Evolutionary conservation across 92 coral and sea anemone genomes (phyloP).

Genomic region (Zoanthus solanderi): DNA sequence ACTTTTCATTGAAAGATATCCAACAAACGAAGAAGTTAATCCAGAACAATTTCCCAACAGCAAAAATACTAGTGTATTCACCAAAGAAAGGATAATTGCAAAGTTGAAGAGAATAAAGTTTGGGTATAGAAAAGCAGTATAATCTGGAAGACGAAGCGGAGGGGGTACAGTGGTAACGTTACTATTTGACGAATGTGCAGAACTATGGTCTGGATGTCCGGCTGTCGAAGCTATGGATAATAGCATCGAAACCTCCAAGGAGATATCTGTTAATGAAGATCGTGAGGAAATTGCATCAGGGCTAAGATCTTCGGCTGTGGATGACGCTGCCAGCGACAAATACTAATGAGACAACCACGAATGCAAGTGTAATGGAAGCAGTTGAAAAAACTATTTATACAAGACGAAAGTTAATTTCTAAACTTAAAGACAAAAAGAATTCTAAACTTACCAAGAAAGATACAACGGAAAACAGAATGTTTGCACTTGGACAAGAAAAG

Average conservation of each 20-base stretch:
- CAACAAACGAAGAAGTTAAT: not conserved
- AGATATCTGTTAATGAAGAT: constrained; percentile 50
- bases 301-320: constrained; percentile 33
- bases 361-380: constrained; percentile 42
- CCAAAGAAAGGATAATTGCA: not conserved
- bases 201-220: not conserved
- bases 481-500: constrained; percentile 48
- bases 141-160: constrained; percentile 4
- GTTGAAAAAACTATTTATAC: constrained; percentile 50
- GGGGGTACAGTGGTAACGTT: not conserved
- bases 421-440: constrained; percentile 55
- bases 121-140: constrained; percentile 13
- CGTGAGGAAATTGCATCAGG: constrained; percentile 17
- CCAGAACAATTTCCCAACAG: not conserved
- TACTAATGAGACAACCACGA: constrained; percentile 8
- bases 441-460: constrained; percentile 60
- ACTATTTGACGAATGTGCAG: not conserved
- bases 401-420: constrained; percentile 51
- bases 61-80: not conserved
- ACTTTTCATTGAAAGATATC: constrained; percentile 19
- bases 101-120: constrained; percentile 5
- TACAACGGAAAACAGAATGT: constrained; percentile 49
- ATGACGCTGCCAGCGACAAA: constrained; percentile 20
- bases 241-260: constrained; percentile 55
- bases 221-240: constrained; percentile 52